phyloP scores from a whole-genome alignment of 2,113 vertebrate genomes.

The Phocoena phocoena region DNA sequence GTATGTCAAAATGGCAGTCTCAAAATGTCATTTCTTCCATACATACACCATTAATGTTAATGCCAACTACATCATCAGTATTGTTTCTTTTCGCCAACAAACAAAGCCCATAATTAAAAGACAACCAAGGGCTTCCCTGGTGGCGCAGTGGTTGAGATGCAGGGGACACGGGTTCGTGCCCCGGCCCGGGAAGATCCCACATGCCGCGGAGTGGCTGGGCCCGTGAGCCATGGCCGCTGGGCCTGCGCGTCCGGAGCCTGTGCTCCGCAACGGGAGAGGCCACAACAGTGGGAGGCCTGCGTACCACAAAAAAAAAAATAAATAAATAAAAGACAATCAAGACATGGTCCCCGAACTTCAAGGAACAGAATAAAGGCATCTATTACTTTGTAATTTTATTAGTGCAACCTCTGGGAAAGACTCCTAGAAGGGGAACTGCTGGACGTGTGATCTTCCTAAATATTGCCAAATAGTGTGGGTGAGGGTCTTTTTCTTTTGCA shows the following conservation, averaged over 20 bases:
- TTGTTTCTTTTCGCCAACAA: background rate
- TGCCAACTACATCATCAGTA: background rate
- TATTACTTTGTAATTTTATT: background rate
- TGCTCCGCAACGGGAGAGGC: no score
- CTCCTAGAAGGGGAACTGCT: background rate
- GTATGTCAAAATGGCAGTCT: constrained; percentile 9
- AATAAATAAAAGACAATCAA: background rate
- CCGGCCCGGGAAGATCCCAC: no score
- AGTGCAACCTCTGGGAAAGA: background rate
- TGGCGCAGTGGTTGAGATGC: no score
- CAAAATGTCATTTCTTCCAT: constrained; percentile 10
- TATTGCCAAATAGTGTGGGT: background rate
- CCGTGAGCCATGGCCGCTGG: no score
- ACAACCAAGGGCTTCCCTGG: no score
- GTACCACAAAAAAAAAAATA: background rate
- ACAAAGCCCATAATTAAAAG: background rate
- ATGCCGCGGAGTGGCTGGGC: no score
- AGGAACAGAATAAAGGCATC: background rate
- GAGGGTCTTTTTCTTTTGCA: constrained; percentile 3
- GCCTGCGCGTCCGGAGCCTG: no score
- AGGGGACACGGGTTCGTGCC: no score
- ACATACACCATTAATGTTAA: background rate
- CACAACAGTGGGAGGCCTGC: no score
- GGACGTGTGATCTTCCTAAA: background rate
- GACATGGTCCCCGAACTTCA: background rate